Evolutionary conservation across 2,888 invertebrate genomes (phyloP).

Genomic region (Drosophila koepferae): DNA sequence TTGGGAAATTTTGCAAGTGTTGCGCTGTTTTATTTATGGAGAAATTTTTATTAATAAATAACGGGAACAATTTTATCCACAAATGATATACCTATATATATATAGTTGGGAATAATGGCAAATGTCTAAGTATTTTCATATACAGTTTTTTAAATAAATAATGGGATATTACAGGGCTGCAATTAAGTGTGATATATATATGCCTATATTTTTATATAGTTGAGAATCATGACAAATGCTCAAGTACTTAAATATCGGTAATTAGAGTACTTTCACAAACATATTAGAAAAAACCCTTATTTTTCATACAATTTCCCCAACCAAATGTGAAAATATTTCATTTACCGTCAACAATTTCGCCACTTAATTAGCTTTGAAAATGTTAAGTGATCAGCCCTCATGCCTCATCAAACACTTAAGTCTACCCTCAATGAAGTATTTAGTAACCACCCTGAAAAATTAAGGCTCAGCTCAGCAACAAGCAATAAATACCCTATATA

Average conservation of each 20-base stretch:
- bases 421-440: constrained; percentile 20
- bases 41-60: constrained; percentile 3
- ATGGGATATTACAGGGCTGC: background rate
- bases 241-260: background rate
- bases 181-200: too few relatives aligned
- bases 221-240: background rate
- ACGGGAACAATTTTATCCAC: background rate
- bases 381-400: constrained; percentile 15
- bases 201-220: background rate
- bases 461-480: background rate
- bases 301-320: background rate
- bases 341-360: background rate
- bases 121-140: background rate
- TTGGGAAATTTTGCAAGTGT: constrained; percentile 11
- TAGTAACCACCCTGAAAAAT: constrained; percentile 7
- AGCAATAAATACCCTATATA: background rate
- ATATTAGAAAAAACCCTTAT: too few relatives aligned
- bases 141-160: background rate
- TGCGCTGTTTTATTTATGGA: background rate
- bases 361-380: constrained; percentile 2
- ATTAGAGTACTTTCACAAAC: background rate
- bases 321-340: background rate
- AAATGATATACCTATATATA: background rate
- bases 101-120: background rate
- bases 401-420: constrained; percentile 15